Conservation (phyloP, 2,888 invertebrate species). For the Drosophila hamatofila region DNA sequence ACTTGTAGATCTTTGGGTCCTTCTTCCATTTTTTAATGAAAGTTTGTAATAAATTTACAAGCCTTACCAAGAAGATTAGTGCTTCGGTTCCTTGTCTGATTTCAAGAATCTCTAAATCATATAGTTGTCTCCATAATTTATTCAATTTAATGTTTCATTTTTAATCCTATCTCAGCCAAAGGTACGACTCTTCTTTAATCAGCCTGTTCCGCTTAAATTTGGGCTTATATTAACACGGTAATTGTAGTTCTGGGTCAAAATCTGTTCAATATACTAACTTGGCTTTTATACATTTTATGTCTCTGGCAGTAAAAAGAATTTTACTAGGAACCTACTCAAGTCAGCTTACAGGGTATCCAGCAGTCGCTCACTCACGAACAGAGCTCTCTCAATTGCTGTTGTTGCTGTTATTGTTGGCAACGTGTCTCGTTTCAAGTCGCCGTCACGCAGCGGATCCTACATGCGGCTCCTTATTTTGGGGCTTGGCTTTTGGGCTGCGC, state of each 20-base stretch:
- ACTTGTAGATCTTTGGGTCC: too few relatives aligned
- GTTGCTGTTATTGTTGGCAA: slow-evolving; percentile 41
- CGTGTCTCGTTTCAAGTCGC: slow-evolving; percentile 72
- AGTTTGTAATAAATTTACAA: too few relatives aligned
- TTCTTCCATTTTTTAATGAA: too few relatives aligned
- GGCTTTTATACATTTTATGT: not conserved
- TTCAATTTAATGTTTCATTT: not conserved
- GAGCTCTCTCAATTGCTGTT: not conserved
- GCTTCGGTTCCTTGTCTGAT: not conserved
- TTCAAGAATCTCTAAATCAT: not conserved
- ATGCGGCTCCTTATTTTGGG: slow-evolving; percentile 40
- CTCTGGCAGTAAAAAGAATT: not conserved
- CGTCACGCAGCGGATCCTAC: slow-evolving; percentile 74
- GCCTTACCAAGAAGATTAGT: not conserved
- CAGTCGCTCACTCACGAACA: not conserved
- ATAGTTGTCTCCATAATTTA: not conserved
- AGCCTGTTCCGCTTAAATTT: too few relatives aligned
- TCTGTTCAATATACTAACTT: too few relatives aligned
- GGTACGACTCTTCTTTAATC: too few relatives aligned
- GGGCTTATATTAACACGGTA: too few relatives aligned
- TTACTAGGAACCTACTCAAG: too few relatives aligned
- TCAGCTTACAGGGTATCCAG: not conserved
- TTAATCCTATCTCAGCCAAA: too few relatives aligned
- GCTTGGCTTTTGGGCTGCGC: slow-evolving; percentile 37
- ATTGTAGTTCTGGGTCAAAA: too few relatives aligned